Conservation (phyloP, 2,797 vertebrate species). For the Falco novaeseelandiae region DNA sequence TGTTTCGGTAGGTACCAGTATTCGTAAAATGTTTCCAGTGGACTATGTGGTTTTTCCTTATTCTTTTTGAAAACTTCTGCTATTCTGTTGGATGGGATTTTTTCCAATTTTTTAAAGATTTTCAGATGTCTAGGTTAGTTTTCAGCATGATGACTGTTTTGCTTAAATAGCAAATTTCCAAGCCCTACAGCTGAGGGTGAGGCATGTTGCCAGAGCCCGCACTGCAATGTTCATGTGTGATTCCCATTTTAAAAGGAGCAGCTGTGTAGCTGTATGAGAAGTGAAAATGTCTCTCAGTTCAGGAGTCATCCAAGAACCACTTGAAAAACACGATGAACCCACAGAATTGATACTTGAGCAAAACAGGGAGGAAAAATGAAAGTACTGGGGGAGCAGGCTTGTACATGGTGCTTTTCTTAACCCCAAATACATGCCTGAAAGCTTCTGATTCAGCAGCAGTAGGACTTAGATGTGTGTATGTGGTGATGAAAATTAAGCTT, state of each 20-base stretch:
- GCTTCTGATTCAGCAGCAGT: neutral
- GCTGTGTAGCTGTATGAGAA: slow-evolving; percentile 21
- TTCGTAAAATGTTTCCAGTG: neutral
- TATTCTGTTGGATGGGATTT: neutral
- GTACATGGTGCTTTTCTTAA: neutral
- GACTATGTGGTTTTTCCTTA: neutral
- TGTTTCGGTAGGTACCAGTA: neutral
- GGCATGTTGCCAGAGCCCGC: slow-evolving; percentile 1
- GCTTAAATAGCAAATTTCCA: slow-evolving; percentile 39
- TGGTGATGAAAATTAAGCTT: neutral
- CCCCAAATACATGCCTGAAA: neutral
- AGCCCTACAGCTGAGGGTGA: slow-evolving; percentile 32
- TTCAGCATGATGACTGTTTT: neutral
- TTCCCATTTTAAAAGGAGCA: slow-evolving; percentile 31
- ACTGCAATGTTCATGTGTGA: neutral
- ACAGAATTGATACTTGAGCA: neutral
- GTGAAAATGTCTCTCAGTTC: slow-evolving; percentile 56
- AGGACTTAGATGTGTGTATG: neutral
- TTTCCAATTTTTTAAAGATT: neutral
- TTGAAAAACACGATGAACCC: neutral
- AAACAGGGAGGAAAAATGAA: neutral
- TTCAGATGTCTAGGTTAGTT: neutral
- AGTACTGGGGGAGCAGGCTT: neutral
- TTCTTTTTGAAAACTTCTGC: neutral
- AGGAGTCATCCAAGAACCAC: slow-evolving; percentile 44